These are phyloP conservation scores for Apis dorsata DNA, from an alignment of 1,140 invertebrate species.

Conservation along the genomic window DNA sequence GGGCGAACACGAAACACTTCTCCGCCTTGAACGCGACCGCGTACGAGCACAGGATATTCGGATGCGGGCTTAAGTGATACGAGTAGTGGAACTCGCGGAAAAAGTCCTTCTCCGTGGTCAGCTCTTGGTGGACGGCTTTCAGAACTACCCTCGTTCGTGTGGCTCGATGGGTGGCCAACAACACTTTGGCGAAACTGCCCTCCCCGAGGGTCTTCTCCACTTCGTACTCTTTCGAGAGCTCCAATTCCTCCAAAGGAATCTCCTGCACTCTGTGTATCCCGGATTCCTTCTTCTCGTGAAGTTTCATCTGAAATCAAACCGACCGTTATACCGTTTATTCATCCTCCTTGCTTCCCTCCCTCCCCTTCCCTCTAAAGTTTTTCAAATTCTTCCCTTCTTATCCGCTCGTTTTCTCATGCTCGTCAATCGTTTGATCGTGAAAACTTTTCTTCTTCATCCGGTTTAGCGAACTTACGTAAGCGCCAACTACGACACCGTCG, in stretches of 20 bases:
- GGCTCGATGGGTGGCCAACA: slow-evolving; percentile 82
- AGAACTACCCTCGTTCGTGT: slow-evolving; percentile 84
- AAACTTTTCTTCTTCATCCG: not conserved
- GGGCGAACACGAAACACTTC: slow-evolving; percentile 85
- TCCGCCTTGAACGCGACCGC: slow-evolving; percentile 86
- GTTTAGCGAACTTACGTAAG: not conserved
- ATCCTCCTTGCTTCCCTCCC: no score
- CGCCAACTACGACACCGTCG: not conserved
- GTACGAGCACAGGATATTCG: slow-evolving; percentile 85
- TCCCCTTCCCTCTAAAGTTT: no score
- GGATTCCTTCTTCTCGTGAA: slow-evolving; percentile 77
- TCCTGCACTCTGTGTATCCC: slow-evolving; percentile 81
- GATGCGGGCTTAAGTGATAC: slow-evolving; percentile 87
- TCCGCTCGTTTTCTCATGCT: not conserved
- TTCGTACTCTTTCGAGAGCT: slow-evolving; percentile 84
- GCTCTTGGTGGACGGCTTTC: slow-evolving; percentile 85
- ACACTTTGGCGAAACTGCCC: slow-evolving; percentile 86
- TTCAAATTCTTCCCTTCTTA: not conserved
- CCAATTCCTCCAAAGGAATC: slow-evolving; percentile 80
- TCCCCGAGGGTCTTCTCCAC: slow-evolving; percentile 84
- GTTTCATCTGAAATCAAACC: slow-evolving; percentile 75
- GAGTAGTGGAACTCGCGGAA: slow-evolving; percentile 89
- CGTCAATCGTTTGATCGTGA: not conserved
- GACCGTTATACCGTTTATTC: not conserved
- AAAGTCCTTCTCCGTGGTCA: slow-evolving; percentile 86